phyloP scores from a whole-genome alignment of 2,888 invertebrate species.

The Apantesis nais region DNA sequence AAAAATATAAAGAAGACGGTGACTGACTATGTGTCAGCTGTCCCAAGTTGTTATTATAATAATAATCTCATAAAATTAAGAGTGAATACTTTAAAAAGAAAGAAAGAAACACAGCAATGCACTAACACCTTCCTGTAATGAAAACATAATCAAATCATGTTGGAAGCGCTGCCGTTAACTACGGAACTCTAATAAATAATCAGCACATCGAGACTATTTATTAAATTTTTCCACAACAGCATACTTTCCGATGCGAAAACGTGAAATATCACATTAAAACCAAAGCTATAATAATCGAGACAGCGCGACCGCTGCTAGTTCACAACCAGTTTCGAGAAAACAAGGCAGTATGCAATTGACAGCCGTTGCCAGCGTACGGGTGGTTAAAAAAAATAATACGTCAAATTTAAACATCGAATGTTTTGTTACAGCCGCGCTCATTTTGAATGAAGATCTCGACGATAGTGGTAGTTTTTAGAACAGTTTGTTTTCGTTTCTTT shows the following conservation, averaged over 20 bases:
- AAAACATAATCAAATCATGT: constrained; percentile 5
- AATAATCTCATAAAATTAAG: neutral
- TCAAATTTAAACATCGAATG: constrained; percentile 45
- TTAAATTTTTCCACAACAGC: constrained; percentile 68
- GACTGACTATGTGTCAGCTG: no score
- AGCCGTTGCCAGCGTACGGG: constrained; percentile 55
- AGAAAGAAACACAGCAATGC: neutral
- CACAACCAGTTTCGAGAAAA: constrained; percentile 73
- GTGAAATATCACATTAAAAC: constrained; percentile 53
- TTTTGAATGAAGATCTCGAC: constrained; percentile 38
- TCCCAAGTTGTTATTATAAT: neutral
- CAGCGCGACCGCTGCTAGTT: constrained; percentile 60
- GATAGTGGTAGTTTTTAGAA: constrained; percentile 39
- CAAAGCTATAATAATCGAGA: constrained; percentile 65
- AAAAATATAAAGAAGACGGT: no score
- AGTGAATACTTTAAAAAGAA: neutral
- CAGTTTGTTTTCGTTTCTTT: constrained; percentile 26
- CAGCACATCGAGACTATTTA: constrained; percentile 44
- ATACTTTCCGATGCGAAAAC: constrained; percentile 65
- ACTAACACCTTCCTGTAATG: constrained; percentile 1
- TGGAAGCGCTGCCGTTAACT: constrained; percentile 14
- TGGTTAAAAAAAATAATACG: constrained; percentile 37
- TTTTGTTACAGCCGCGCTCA: constrained; percentile 39
- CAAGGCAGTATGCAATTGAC: constrained; percentile 65
- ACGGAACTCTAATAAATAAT: constrained; percentile 43